These are phyloP conservation scores for Planococcus citri DNA, from an alignment of 1,140 invertebrate species.

Conservation along the genomic window DNA sequence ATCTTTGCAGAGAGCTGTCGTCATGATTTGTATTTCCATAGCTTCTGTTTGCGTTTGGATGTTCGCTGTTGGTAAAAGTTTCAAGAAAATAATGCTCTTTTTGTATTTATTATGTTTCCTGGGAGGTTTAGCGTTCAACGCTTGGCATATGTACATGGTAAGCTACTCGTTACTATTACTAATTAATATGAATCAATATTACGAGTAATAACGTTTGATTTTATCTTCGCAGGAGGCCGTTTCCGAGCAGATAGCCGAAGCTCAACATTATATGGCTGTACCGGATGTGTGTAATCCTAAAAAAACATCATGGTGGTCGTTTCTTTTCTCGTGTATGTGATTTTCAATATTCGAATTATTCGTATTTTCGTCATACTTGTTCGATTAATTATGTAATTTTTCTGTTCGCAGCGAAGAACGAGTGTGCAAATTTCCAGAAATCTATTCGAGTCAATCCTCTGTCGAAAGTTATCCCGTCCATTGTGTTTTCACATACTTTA, in stretches of 20 bases:
- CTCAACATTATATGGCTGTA: not conserved
- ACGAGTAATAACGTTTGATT: not conserved
- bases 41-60: not conserved
- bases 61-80: not conserved
- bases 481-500: not conserved
- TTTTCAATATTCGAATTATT: not conserved
- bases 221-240: not conserved
- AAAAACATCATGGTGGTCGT: not conserved
- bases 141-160: constrained; percentile 2
- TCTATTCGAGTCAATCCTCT: not conserved
- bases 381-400: too few species aligned
- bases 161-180: not conserved
- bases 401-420: not conserved
- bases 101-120: not conserved
- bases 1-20: not conserved
- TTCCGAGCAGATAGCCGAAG: not conserved
- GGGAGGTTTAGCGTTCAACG: not conserved
- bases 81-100: not conserved
- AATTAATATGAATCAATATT: too few species aligned
- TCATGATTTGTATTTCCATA: not conserved
- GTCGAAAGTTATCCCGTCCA: not conserved
- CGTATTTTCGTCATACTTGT: not conserved
- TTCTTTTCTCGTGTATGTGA: not conserved
- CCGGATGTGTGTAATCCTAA: constrained; percentile 1
- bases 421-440: not conserved